These are phyloP conservation scores for Amphibalanus amphitrite DNA, from an alignment of 1,140 invertebrate genomes.

Conservation along the genomic window DNA sequence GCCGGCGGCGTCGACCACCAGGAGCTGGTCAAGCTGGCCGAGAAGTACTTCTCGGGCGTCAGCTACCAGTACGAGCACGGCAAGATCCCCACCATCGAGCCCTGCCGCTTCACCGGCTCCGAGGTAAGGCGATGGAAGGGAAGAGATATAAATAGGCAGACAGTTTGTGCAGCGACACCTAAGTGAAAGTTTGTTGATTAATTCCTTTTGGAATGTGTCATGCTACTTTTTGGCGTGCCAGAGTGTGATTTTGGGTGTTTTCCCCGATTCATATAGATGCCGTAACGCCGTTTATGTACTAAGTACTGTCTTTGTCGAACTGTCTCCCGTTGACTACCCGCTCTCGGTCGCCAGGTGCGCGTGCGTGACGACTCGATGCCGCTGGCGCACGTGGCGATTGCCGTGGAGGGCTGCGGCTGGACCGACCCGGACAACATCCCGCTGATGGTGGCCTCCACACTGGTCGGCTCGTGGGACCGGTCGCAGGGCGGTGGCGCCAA, in stretches of 20 bases:
- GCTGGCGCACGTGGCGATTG: slow-evolving; percentile 86
- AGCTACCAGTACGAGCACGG: slow-evolving; percentile 29
- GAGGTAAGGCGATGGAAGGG: too few species aligned
- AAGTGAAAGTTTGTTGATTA: too few species aligned
- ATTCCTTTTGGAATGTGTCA: too few species aligned
- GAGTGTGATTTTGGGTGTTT: too few species aligned
- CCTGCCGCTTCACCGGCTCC: slow-evolving; percentile 67
- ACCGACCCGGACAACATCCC: slow-evolving; percentile 90
- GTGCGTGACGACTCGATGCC: slow-evolving; percentile 88
- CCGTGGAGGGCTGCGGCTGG: slow-evolving; percentile 93
- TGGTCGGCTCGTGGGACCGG: slow-evolving; percentile 70
- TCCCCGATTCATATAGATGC: background rate
- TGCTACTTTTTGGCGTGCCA: too few species aligned
- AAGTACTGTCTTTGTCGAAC: too few species aligned
- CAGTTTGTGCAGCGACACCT: too few species aligned
- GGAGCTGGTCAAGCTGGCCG: slow-evolving; percentile 64
- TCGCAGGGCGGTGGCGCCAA: slow-evolving; percentile 80
- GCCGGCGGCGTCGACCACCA: slow-evolving; percentile 91
- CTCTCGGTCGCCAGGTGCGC: slow-evolving; percentile 61
- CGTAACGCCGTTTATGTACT: background rate
- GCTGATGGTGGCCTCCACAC: slow-evolving; percentile 92
- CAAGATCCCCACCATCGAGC: slow-evolving; percentile 43
- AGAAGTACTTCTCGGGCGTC: slow-evolving; percentile 63
- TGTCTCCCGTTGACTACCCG: too few species aligned
- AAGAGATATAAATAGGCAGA: too few species aligned